Evolutionary conservation across 2,888 invertebrate genomes (phyloP).

Genomic region (Sycophila texana): DNA sequence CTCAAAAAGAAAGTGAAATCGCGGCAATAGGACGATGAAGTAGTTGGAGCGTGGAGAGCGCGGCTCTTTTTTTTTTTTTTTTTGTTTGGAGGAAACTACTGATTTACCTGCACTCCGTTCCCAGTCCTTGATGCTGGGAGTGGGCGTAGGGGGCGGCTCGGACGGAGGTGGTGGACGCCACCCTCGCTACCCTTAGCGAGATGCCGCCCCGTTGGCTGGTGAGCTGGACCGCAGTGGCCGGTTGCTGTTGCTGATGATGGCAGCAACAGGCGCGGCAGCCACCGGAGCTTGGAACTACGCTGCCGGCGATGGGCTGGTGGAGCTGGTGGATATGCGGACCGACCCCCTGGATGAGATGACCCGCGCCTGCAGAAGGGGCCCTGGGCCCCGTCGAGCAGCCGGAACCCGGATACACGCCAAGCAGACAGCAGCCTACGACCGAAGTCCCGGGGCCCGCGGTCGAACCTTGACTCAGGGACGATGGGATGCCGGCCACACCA

Average conservation of each 20-base stretch:
- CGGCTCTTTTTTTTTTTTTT: background rate
- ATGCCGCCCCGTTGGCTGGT: slow-evolving; percentile 74
- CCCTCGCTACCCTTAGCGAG: slow-evolving; percentile 75
- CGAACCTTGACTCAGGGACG: slow-evolving; percentile 70
- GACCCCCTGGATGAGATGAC: slow-evolving; percentile 46
- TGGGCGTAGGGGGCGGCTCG: slow-evolving; percentile 76
- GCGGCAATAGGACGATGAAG: background rate
- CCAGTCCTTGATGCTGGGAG: slow-evolving; percentile 75
- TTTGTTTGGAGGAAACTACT: background rate
- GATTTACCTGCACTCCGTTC: slow-evolving; percentile 74
- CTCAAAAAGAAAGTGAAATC: too few relatives aligned
- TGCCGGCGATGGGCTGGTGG: slow-evolving; percentile 65
- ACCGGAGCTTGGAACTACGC: slow-evolving; percentile 35
- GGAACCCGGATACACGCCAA: slow-evolving; percentile 74
- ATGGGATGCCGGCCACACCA: slow-evolving; percentile 69
- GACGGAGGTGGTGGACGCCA: slow-evolving; percentile 76
- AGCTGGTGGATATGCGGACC: slow-evolving; percentile 51
- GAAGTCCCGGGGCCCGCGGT: slow-evolving; percentile 71
- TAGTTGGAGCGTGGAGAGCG: background rate
- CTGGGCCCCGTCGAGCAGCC: slow-evolving; percentile 66
- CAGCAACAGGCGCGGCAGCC: slow-evolving; percentile 74
- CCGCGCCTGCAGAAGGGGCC: slow-evolving; percentile 63
- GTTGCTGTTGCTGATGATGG: slow-evolving; percentile 61
- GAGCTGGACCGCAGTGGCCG: slow-evolving; percentile 70
- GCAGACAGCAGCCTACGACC: slow-evolving; percentile 74